Conservation (phyloP, 92 coral and sea anemone species). For the Ricordea florida region DNA sequence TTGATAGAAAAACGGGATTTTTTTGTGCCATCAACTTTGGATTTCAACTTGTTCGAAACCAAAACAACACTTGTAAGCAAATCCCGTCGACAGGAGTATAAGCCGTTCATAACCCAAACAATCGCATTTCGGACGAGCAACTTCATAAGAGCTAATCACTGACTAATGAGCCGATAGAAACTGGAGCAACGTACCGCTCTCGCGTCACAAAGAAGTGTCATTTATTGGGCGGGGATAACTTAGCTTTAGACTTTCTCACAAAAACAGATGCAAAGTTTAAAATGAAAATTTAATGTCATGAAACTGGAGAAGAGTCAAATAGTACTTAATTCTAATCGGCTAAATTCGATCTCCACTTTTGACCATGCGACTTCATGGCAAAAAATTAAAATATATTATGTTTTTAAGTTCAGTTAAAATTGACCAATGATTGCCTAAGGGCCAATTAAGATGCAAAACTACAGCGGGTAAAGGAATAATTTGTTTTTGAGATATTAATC, state of each 20-base stretch:
- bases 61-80: background rate
- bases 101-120: background rate
- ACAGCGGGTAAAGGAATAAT: no score
- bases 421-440: no score
- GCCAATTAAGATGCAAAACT: no score
- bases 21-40: background rate
- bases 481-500: no score
- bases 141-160: conserved; percentile 8
- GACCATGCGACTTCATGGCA: background rate
- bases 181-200: conserved; percentile 3
- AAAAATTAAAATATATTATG: no score
- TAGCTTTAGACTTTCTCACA: background rate
- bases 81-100: background rate
- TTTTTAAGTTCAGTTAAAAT: no score
- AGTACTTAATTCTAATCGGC: background rate
- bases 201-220: background rate
- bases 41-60: background rate
- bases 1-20: background rate
- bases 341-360: background rate
- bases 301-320: background rate
- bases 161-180: conserved; percentile 1
- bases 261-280: conserved; percentile 17
- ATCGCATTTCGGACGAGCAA: background rate
- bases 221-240: background rate
- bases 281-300: conserved; percentile 1